These are phyloP conservation scores for Diplosoma virens DNA, from an alignment of 23 tunicate species.

Conservation along the genomic window DNA sequence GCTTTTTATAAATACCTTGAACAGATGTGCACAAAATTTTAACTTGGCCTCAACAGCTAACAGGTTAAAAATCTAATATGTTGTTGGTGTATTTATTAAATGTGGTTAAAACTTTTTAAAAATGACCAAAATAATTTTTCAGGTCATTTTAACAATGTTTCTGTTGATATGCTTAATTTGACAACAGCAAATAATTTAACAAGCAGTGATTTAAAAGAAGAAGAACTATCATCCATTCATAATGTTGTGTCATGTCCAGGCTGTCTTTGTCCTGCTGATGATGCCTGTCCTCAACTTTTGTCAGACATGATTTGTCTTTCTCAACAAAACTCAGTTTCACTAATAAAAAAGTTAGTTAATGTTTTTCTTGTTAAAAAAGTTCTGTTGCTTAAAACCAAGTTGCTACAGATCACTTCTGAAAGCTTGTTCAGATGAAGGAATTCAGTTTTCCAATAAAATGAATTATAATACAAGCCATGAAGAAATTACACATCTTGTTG, in stretches of 20 bases:
- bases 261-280: slow-evolving; percentile 45
- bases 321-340: slow-evolving; percentile 2
- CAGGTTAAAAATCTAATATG: no score
- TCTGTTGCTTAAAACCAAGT: not conserved
- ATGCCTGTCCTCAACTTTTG: slow-evolving; percentile 33
- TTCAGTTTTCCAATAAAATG: slow-evolving; percentile 14
- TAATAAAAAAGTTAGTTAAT: slow-evolving; percentile 1
- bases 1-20: no score
- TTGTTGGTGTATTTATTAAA: no score
- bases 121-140: no score
- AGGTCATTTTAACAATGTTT: slow-evolving; percentile 57
- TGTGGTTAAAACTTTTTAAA: no score
- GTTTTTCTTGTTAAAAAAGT: not conserved
- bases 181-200: slow-evolving; percentile 13
- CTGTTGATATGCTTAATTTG: slow-evolving; percentile 45
- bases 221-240: not conserved
- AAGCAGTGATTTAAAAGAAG: not conserved
- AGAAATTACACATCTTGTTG: slow-evolving; percentile 16
- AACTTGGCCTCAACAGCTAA: no score
- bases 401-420: not conserved
- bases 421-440: slow-evolving; percentile 19
- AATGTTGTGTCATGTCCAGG: slow-evolving; percentile 37
- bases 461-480: not conserved
- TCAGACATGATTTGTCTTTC: slow-evolving; percentile 5
- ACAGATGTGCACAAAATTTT: no score